Evolutionary conservation across 2,797 vertebrate species (phyloP), one percentile per base, ranked within the genome.

Genomic region (Cephalopachus bancanus): DNA sequence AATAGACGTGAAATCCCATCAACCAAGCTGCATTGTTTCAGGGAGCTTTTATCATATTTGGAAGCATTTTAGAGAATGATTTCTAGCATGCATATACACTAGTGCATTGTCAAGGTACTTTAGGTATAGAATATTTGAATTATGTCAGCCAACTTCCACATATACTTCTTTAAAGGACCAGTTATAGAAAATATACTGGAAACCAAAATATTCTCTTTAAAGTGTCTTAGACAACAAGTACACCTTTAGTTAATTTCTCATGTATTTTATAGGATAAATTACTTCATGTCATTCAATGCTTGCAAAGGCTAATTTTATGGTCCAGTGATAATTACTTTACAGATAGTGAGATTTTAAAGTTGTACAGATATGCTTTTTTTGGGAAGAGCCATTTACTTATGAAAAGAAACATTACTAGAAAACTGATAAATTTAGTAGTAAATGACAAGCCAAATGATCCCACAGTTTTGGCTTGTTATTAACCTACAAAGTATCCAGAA

Each of bases 321-420:
- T 86, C 33, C n/a, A 55, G 5, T 83, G 62, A 53, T 81, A 55
- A 83, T 89, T 71, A 59, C 10, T 53, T 30, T 44, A 74, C 53
- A 37, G 53, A 26, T 83, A 57, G 71, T 72, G 59, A 78, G 22
- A 74, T 96, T 74, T 83, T 62, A 92, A 94, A 51, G 74, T 94
- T 75, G 22, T 94, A 0, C 12, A 33, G 24, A 80, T 62, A 49
- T 74, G 37, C 44, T 57, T 28, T 95, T 65, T 72, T 93, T 65
- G 26, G 11, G 57, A 93, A 91, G 57, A 88, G 16, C 22, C 12
- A 7, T 86, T 96, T 93, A 69, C 79, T 85, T 74, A 69, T 0
- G 22, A 83, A 95, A 92, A 81, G 20, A 24, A 92, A 30, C 15
- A 60, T 81, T 80, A 26, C 22, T 85, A 80, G 84, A 57, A 85